Conservation (phyloP, 2,888 invertebrate genomes). For the Caenorhabditis sp. region DNA sequence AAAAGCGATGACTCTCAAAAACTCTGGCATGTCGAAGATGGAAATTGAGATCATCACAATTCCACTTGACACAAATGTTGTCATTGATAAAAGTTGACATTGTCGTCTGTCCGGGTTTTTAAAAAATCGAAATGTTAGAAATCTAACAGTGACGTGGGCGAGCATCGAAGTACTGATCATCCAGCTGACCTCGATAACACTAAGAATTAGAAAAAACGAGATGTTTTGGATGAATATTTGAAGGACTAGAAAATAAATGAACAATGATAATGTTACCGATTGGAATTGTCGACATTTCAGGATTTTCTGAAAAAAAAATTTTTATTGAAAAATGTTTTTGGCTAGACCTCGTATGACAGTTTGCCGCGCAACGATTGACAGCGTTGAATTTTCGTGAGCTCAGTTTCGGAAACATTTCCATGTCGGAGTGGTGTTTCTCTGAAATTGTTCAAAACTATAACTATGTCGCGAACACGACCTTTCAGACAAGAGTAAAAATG, state of each 20-base stretch:
- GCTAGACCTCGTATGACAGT: slow-evolving; percentile 18
- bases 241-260: background rate
- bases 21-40: background rate
- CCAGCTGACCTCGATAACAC: background rate
- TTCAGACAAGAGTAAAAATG: too few relatives aligned
- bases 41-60: background rate
- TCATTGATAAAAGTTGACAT: background rate
- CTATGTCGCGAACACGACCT: too few relatives aligned
- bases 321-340: too few relatives aligned
- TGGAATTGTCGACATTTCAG: slow-evolving; percentile 24
- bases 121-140: background rate
- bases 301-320: slow-evolving; percentile 25
- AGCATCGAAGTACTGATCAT: background rate
- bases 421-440: slow-evolving; percentile 36
- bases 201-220: background rate
- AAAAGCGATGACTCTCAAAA: background rate
- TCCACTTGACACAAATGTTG: background rate
- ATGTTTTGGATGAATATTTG: background rate
- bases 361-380: slow-evolving; percentile 10
- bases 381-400: slow-evolving; percentile 23
- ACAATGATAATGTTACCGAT: slow-evolving; percentile 6
- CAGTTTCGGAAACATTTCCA: slow-evolving; percentile 31
- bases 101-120: background rate
- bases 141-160: background rate
- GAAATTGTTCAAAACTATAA: too few relatives aligned